Conservation (phyloP, 2,888 invertebrate genomes). For the Pandemis corylana region DNA sequence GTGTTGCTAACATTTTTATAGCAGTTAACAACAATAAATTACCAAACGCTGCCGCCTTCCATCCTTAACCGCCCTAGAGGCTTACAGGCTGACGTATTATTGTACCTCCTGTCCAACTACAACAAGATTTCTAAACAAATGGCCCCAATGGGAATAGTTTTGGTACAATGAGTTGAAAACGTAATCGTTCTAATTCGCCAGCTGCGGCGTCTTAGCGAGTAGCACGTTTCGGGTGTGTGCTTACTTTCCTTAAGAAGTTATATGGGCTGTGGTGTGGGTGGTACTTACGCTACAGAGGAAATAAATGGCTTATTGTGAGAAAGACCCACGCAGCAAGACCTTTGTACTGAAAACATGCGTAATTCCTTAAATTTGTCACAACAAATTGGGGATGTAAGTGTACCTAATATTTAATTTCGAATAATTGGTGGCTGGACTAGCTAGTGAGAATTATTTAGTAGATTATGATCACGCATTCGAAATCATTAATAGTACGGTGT, state of each 20-base stretch:
- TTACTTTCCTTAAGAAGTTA: slow-evolving; percentile 10
- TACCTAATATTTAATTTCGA: no score
- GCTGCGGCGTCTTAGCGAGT: slow-evolving; percentile 24
- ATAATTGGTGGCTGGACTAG: no score
- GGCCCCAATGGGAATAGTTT: slow-evolving; percentile 45
- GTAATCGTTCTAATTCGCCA: slow-evolving; percentile 36
- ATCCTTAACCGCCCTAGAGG: slow-evolving; percentile 52
- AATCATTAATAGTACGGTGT: no score
- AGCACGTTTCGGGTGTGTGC: slow-evolving; percentile 15
- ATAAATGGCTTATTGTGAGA: not conserved
- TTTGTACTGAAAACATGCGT: not conserved
- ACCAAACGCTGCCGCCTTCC: slow-evolving; percentile 33
- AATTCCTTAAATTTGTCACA: not conserved
- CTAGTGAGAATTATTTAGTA: no score
- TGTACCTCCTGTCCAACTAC: slow-evolving; percentile 35
- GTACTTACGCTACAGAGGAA: not conserved
- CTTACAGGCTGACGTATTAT: slow-evolving; percentile 62
- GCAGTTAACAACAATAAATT: slow-evolving; percentile 42
- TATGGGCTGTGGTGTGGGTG: slow-evolving; percentile 11
- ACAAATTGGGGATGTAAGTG: no score
- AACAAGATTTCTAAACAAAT: slow-evolving; percentile 51
- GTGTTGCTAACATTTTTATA: slow-evolving; percentile 44
- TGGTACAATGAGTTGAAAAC: slow-evolving; percentile 35
- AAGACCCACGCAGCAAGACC: no score
- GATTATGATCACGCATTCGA: no score